Percentiles rank a stretch among this genome's conserved stretches.
These are phyloP conservation scores for Notodonta dromedarius DNA, from an alignment of 2,888 invertebrate genomes.

Conservation along the genomic window DNA sequence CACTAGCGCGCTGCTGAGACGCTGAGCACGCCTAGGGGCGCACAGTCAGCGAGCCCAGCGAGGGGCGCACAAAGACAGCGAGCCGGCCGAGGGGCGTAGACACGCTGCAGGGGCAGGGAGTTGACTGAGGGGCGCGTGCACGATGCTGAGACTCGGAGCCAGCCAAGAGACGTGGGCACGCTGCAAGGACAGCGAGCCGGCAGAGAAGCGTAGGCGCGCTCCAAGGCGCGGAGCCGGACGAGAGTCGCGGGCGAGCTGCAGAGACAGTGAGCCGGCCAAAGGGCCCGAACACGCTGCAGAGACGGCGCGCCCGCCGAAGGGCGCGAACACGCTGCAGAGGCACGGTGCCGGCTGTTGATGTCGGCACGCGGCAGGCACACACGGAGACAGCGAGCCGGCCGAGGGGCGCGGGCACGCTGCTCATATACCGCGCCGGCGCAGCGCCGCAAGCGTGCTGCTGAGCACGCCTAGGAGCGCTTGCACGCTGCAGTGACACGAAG, in stretches of 20 bases:
- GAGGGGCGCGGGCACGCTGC: slow-evolving; percentile 5
- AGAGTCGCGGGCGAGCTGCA: not conserved
- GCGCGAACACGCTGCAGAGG: not conserved
- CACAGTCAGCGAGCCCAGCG: not conserved
- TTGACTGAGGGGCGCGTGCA: not conserved
- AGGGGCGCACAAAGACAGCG: not conserved
- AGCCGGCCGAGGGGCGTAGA: not conserved
- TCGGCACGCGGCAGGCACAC: not conserved
- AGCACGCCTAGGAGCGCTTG: too few species aligned
- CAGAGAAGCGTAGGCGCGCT: not conserved
- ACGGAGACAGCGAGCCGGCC: not conserved
- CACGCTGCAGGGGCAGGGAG: not conserved
- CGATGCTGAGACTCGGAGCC: not conserved
- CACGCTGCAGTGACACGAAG: not conserved
- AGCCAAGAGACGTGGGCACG: not conserved
- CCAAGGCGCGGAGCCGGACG: not conserved
- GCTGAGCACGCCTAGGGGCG: too few species aligned
- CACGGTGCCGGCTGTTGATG: not conserved
- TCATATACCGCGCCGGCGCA: too few species aligned
- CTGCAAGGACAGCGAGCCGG: not conserved
- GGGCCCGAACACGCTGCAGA: not conserved
- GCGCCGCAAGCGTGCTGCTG: not conserved
- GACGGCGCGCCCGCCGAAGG: not conserved
- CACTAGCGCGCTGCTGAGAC: not conserved
- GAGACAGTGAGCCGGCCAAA: not conserved